Evolutionary conservation across 2,113 vertebrate genomes (phyloP), one percentile per base, ranked within the genome.

Genomic region (Scytalopus superciliaris): DNA sequence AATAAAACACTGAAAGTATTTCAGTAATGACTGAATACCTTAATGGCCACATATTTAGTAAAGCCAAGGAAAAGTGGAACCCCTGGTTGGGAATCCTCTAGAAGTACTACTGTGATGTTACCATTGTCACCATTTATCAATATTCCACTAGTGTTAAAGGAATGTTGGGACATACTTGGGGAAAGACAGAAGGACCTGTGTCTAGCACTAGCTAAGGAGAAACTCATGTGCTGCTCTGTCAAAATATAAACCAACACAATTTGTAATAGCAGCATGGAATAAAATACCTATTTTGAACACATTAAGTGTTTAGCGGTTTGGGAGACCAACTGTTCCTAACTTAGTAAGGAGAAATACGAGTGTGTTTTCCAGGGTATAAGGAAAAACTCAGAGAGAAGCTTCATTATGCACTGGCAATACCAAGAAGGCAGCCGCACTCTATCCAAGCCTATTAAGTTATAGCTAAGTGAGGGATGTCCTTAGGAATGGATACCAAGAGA

Each of bases 11-110:
- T 62, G 64, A n/a, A 37, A 83, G 44, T 45, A 73, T 37, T 79
- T 93, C 40, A 52, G 4, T 52, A 52, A 80, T 66, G 22, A 73
- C 21, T 82, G 15, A 47, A 75, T 8, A 77, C 2, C 13, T 10
- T 55, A 1, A 1, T 19, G 52, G 8, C 4, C 19, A 59, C 18
- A 14, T 13, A 42, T n/a, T 57, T 31, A 63, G 31, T 17, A 88
- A 75, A 87, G 74, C 4, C 21, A 70, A 67, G 12, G 24, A 44
- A 63, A 84, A 89, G 7, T 6, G 11, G 17, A 89, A 53, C 9
- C 7, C 7, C 12, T 4, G 1, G 3, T 1, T 37, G 33, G 8
- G 35, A 49, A 72, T 7, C 39, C 18, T 45, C 8, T 13, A 22
- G 27, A 88, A 88, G 14, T 47, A 68, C 66, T 81, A 56, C n/a